These are phyloP conservation scores for Dascyllus trimaculatus DNA, from an alignment of 2,113 vertebrate species.

Conservation along the genomic window DNA sequence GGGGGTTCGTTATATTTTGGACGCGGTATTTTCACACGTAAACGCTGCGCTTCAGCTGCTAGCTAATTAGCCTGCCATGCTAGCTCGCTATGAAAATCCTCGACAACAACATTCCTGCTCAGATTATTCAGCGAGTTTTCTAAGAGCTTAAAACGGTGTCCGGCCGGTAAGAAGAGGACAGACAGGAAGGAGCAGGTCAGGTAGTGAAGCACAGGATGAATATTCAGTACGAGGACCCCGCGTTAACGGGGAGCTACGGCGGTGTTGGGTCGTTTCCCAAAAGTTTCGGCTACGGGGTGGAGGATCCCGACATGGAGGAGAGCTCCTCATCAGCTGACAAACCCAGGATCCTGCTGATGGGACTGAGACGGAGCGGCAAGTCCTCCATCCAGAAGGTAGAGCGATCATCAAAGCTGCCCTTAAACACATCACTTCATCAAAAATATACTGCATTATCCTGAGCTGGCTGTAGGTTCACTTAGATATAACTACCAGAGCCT, in stretches of 20 bases:
- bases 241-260: conserved; percentile 87
- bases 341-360: conserved; percentile 95
- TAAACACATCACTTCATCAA: not conserved
- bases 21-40: conserved; percentile 5
- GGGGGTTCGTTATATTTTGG: not conserved
- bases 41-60: not conserved
- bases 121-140: conserved; percentile 4
- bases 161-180: too few relatives aligned
- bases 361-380: conserved; percentile 94
- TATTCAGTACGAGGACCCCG: conserved; percentile 89
- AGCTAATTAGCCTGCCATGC: conserved; percentile 60
- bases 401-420: not conserved
- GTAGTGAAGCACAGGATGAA: conserved; percentile 84
- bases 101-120: conserved; percentile 31
- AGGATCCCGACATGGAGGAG: conserved; percentile 89
- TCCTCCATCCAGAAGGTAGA: conserved; percentile 98
- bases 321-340: conserved; percentile 85
- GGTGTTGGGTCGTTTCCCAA: conserved; percentile 92
- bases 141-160: too few relatives aligned
- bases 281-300: conserved; percentile 93
- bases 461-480: too few relatives aligned
- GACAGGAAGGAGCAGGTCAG: not conserved
- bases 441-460: too few relatives aligned
- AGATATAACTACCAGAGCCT: too few relatives aligned
- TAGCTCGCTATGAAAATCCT: conserved; percentile 39